Percentiles rank a stretch among this genome's conserved stretches.
Evolutionary conservation across 2,888 invertebrate genomes (phyloP).

Genomic region (Ectemnius lituratus): DNA sequence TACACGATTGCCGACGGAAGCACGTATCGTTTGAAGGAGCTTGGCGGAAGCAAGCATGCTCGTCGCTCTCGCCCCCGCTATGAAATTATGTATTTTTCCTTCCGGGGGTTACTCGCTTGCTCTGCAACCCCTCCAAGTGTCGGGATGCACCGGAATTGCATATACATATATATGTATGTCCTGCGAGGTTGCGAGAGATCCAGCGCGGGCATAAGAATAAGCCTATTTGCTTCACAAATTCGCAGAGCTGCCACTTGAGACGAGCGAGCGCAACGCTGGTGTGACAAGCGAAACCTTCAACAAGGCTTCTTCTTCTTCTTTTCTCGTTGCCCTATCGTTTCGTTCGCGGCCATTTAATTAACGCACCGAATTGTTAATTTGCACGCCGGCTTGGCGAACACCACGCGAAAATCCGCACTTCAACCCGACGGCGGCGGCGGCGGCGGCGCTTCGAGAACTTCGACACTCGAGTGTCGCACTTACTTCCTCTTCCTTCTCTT

Average conservation of each 20-base stretch:
- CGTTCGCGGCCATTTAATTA: constrained; percentile 67
- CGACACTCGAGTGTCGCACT: constrained; percentile 58
- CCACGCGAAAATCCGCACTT: constrained; percentile 53
- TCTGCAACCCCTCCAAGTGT: constrained; percentile 5
- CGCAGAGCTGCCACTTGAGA: constrained; percentile 48
- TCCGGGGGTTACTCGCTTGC: constrained; percentile 12
- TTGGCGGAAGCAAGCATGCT: constrained; percentile 25
- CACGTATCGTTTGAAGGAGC: constrained; percentile 5
- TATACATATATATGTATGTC: constrained; percentile 19
- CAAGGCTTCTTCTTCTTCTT: constrained; percentile 45
- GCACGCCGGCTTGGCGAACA: constrained; percentile 35
- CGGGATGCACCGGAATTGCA: constrained; percentile 54
- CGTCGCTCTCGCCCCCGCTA: constrained; percentile 29
- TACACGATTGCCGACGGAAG: neutral
- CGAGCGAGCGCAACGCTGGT: constrained; percentile 31
- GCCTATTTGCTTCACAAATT: constrained; percentile 73
- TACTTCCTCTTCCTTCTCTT: constrained; percentile 27
- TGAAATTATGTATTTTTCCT: constrained; percentile 38
- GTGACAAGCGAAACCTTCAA: constrained; percentile 38
- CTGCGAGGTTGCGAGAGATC: constrained; percentile 35
- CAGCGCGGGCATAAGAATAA: constrained; percentile 61
- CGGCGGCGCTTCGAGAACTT: neutral
- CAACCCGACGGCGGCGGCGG: constrained; percentile 18
- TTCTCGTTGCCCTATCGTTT: constrained; percentile 30
- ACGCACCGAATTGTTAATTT: constrained; percentile 70